Evolutionary conservation across 2,113 vertebrate species (phyloP).

Genomic region (Mixornis gularis): DNA sequence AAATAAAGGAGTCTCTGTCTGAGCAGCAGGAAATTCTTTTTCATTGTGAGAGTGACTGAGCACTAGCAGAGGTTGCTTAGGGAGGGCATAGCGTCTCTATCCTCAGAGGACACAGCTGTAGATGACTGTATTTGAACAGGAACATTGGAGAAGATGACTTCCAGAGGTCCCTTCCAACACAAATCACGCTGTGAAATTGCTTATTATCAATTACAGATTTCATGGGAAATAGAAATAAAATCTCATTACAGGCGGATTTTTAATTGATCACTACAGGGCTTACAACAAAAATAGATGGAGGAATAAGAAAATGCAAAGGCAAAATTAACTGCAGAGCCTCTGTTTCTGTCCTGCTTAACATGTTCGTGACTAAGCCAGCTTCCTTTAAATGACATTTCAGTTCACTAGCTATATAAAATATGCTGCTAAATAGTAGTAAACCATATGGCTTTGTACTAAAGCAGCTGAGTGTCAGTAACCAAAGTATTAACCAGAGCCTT

Average conservation of each 20-base stretch:
- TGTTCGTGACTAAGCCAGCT: not conserved
- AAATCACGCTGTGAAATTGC: not conserved
- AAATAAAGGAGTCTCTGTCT: not conserved
- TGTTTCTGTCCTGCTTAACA: not conserved
- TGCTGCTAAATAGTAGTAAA: not conserved
- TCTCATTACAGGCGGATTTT: not conserved
- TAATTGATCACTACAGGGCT: not conserved
- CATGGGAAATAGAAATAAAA: not conserved
- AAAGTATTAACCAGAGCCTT: conserved; percentile 7
- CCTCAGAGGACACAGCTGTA: not conserved
- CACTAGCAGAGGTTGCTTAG: not conserved
- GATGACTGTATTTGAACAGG: not conserved
- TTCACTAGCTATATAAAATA: not conserved
- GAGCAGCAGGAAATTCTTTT: not conserved
- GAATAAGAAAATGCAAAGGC: not conserved
- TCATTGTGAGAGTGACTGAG: not conserved
- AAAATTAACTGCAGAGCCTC: not conserved
- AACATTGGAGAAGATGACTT: not conserved
- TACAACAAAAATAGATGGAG: not conserved
- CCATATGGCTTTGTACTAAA: not conserved
- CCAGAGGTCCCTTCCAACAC: not conserved
- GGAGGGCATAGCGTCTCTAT: not conserved
- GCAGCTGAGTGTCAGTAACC: conserved; percentile 1
- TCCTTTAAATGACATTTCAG: not conserved
- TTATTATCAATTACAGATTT: not conserved